Percentiles rank a stretch among this genome's conserved stretches.
Evolutionary conservation across 92 coral and sea anemone species (phyloP).

Genomic region (Bergia sp.): DNA sequence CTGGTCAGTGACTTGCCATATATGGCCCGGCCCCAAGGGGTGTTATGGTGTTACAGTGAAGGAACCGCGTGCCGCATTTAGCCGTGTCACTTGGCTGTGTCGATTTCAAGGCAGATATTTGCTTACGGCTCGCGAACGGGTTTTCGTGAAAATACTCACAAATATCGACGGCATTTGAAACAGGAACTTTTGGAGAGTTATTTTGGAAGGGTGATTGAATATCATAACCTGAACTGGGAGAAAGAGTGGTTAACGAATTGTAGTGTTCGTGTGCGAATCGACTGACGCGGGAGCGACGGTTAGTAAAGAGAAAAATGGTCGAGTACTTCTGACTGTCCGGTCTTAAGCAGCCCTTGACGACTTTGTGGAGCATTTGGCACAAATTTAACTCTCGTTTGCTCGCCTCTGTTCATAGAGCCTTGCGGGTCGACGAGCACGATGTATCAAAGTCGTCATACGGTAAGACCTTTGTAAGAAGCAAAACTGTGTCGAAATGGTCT

Average conservation of each 20-base stretch:
- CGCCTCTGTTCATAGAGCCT: slow-evolving; percentile 59
- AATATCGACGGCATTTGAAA: slow-evolving; percentile 58
- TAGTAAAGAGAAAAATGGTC: slow-evolving; percentile 83
- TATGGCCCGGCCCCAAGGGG: slow-evolving; percentile 97
- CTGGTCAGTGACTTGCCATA: slow-evolving; percentile 85
- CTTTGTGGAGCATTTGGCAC: slow-evolving; percentile 72
- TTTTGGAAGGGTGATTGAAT: slow-evolving; percentile 42
- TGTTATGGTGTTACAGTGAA: slow-evolving; percentile 99
- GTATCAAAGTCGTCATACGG: slow-evolving; percentile 93
- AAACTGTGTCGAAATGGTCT: slow-evolving; percentile 76
- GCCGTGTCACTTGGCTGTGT: slow-evolving; percentile 99
- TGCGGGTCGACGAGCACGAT: slow-evolving; percentile 70
- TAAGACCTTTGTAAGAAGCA: slow-evolving; percentile 60
- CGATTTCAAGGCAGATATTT: slow-evolving; percentile 96
- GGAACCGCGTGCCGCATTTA: slow-evolving; percentile 99
- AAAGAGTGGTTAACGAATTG: slow-evolving; percentile 49
- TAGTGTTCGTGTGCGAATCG: slow-evolving; percentile 55
- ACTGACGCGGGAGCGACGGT: slow-evolving; percentile 80
- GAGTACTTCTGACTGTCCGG: slow-evolving; percentile 89
- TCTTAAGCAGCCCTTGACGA: slow-evolving; percentile 81
- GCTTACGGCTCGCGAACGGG: slow-evolving; percentile 86
- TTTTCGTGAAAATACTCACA: slow-evolving; percentile 64
- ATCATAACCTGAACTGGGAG: slow-evolving; percentile 48
- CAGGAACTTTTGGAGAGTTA: slow-evolving; percentile 41
- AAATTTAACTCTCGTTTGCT: slow-evolving; percentile 72